Evolutionary conservation across 2,113 vertebrate genomes (phyloP).

Genomic region (Poeciliopsis occidentalis): DNA sequence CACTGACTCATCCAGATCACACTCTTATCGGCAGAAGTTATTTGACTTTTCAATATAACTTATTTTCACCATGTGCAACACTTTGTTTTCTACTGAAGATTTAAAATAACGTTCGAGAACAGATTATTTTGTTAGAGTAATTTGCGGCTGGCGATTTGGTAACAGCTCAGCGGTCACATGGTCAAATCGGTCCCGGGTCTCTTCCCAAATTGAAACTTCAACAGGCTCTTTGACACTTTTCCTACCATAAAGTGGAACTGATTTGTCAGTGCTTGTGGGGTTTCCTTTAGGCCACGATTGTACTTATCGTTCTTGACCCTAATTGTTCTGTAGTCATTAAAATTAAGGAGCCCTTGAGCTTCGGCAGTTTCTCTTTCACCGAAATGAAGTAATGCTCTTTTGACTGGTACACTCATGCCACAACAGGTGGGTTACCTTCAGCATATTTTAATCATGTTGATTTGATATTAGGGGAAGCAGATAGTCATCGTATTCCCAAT

Average conservation of each 20-base stretch:
- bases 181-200: constrained; percentile 36
- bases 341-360: constrained; percentile 21
- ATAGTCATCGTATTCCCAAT: neutral
- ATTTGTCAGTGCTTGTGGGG: constrained; percentile 47
- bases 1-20: constrained; percentile 62
- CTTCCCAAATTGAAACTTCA: constrained; percentile 50
- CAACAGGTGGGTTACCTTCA: neutral
- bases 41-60: constrained; percentile 29
- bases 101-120: constrained; percentile 40
- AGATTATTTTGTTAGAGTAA: constrained; percentile 33
- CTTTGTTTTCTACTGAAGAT: constrained; percentile 9
- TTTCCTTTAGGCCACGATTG: constrained; percentile 30
- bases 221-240: constrained; percentile 41
- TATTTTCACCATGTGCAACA: constrained; percentile 39
- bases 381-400: constrained; percentile 17
- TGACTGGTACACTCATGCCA: constrained; percentile 3
- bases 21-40: constrained; percentile 31
- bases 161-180: constrained; percentile 22
- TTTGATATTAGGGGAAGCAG: neutral
- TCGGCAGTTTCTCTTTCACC: constrained; percentile 12
- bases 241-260: constrained; percentile 42
- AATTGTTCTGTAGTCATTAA: constrained; percentile 45
- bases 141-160: constrained; percentile 36
- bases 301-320: constrained; percentile 35
- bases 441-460: neutral